Evolutionary conservation across 2,113 vertebrate species (phyloP).

Genomic region (Gymnocephalus cernua): DNA sequence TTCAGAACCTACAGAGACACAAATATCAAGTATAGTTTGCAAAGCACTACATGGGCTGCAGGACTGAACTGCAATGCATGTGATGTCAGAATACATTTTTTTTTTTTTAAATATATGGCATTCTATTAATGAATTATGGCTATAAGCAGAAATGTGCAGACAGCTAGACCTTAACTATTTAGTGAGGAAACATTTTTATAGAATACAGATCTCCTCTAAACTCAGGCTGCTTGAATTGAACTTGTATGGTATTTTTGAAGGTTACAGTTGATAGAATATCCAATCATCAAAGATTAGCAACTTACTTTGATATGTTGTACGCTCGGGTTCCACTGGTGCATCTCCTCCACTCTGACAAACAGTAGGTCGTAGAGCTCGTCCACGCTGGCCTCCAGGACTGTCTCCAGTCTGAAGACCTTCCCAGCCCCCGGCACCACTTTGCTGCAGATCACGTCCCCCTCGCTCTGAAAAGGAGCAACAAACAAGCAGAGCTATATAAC

Average conservation of each 20-base stretch:
- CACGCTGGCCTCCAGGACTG: slow-evolving; percentile 77
- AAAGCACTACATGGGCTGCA: not conserved
- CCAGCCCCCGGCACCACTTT: slow-evolving; percentile 72
- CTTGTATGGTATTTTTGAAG: not conserved
- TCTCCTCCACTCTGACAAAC: slow-evolving; percentile 84
- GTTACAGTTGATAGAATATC: not conserved
- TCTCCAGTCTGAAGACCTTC: slow-evolving; percentile 86
- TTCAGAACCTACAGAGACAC: slow-evolving; percentile 81
- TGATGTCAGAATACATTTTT: not conserved
- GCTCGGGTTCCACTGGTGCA: slow-evolving; percentile 86
- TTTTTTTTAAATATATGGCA: not conserved
- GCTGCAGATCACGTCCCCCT: slow-evolving; percentile 80
- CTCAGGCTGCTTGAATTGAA: not conserved
- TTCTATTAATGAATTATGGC: not conserved
- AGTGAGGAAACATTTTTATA: not conserved
- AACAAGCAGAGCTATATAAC: not conserved
- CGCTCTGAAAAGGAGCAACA: slow-evolving; percentile 62
- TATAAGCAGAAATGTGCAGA: not conserved
- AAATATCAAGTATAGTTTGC: not conserved
- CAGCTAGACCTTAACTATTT: not conserved
- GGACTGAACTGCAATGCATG: not conserved
- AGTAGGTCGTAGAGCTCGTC: slow-evolving; percentile 81
- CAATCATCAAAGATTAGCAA: not conserved
- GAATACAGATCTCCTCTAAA: not conserved
- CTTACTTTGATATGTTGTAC: slow-evolving; percentile 82